Evolutionary conservation across 2,113 vertebrate genomes (phyloP).

Genomic region (Agapornis roseicollis): DNA sequence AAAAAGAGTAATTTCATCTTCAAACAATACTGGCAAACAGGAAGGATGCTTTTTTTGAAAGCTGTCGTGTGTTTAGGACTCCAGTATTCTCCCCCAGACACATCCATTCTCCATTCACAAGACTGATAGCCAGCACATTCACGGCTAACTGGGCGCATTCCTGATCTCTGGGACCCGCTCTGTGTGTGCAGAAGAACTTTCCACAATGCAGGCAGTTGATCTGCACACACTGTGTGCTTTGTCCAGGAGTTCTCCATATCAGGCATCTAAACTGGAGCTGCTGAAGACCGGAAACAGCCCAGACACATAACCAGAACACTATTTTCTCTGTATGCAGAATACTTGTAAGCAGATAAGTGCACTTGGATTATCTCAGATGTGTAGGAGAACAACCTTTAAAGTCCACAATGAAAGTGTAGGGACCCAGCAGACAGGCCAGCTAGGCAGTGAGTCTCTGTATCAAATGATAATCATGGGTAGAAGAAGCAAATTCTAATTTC

Average conservation of each 20-base stretch:
- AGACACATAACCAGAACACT: slow-evolving; percentile 44
- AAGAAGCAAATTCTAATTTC: neutral
- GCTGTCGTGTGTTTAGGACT: slow-evolving; percentile 4
- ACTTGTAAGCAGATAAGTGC: neutral
- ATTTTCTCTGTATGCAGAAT: slow-evolving; percentile 18
- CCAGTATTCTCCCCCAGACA: slow-evolving; percentile 39
- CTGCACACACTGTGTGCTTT: slow-evolving; percentile 52
- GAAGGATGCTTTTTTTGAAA: slow-evolving; percentile 31
- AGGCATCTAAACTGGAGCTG: slow-evolving; percentile 53
- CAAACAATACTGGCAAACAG: slow-evolving; percentile 43
- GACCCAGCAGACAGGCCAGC: neutral
- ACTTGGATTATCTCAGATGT: neutral
- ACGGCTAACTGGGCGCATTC: slow-evolving; percentile 20
- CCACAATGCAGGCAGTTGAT: slow-evolving; percentile 58
- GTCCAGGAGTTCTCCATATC: slow-evolving; percentile 34
- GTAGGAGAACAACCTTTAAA: neutral
- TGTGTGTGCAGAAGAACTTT: slow-evolving; percentile 32
- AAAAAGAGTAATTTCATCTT: neutral
- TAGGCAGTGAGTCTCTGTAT: neutral
- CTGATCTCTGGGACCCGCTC: slow-evolving; percentile 31
- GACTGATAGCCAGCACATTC: neutral
- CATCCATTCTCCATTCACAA: slow-evolving; percentile 52
- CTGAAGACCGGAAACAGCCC: slow-evolving; percentile 44
- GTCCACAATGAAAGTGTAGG: fast-evolving
- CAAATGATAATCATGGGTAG: neutral